Percentiles rank a stretch among this genome's conserved stretches.
Conservation (phyloP, 2,113 vertebrate genomes). For the Corythornis cristatus region DNA sequence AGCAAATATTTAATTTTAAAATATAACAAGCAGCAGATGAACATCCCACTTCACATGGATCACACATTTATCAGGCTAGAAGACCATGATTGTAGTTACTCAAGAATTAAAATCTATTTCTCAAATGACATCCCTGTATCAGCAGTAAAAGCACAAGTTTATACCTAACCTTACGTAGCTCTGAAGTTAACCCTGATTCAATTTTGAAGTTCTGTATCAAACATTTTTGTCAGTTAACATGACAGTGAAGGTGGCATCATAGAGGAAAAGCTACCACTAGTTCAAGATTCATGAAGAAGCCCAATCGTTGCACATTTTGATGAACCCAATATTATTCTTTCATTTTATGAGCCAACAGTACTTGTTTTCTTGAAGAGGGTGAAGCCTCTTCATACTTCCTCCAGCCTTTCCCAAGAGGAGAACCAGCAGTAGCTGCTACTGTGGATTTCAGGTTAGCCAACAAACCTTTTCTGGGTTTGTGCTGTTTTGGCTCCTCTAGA, state of each 20-base stretch:
- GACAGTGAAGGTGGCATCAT: background rate
- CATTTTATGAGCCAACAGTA: constrained; percentile 2
- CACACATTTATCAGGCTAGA: background rate
- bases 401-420: constrained; percentile 48
- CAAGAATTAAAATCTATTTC: background rate
- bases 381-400: constrained; percentile 45
- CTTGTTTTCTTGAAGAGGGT: constrained; percentile 15
- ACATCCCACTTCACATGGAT: background rate
- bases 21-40: background rate
- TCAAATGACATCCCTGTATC: background rate
- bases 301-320: background rate
- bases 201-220: background rate
- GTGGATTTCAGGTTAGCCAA: constrained; percentile 84
- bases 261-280: background rate
- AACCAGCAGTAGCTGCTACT: constrained; percentile 70
- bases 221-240: background rate
- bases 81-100: background rate
- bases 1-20: background rate
- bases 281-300: background rate
- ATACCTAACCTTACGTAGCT: background rate
- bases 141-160: background rate
- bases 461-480: constrained; percentile 76
- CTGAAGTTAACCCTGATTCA: background rate
- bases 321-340: background rate
- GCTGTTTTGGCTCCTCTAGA: constrained; percentile 56